Evolutionary conservation across 2,113 vertebrate species (phyloP), one percentile per base, ranked within the genome.

Genomic region (Deroptyus accipitrinus): DNA sequence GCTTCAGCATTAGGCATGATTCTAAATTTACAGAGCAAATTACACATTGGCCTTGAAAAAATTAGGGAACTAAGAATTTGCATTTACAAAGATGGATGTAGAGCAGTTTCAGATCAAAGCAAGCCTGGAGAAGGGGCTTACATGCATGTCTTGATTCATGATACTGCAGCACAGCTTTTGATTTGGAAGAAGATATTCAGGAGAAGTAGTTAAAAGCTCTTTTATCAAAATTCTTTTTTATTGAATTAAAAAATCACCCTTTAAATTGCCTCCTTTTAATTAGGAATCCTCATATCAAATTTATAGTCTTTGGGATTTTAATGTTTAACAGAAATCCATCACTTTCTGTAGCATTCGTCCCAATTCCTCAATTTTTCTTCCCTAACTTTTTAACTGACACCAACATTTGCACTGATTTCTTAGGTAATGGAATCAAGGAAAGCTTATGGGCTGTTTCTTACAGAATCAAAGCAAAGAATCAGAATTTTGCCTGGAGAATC

Each of bases 21-120:
- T 85, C 89, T 96, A 91, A 90, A 96, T 86, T 94, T 83, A 79
- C 68, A 84, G 54, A 92, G 72, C 64, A 83, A 95, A 95, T 94
- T 93, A 95, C 74, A 88, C 33, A 82, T 73, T 12, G 64, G 63
- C 48, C 72, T 94, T 90, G 63, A 83, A 95, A 93, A 92, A 92
- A 89, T 70, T 42, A 88, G 39, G 41, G 55, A 90, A 75, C 42
- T 63, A 78, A 82, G 42, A 88, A 88, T 92, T 92, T 94, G 44
- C 80, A 57, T 92, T 91, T 86, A 81, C 90, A 85, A 90, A 83
- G 79, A 94, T 22, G 48, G 61, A 86, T 89, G 52, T 92, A 70
- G 76, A 95, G 35, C 54, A 73, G 67, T 55, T 82, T 90, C 63
- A 91, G 89, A 94, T 95, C 81, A 96, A 92, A 96, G 82, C n/a